Evolutionary conservation across 2,888 invertebrate genomes (phyloP), one percentile per base, ranked within the genome.

Genomic region (Graphium colonna): DNA sequence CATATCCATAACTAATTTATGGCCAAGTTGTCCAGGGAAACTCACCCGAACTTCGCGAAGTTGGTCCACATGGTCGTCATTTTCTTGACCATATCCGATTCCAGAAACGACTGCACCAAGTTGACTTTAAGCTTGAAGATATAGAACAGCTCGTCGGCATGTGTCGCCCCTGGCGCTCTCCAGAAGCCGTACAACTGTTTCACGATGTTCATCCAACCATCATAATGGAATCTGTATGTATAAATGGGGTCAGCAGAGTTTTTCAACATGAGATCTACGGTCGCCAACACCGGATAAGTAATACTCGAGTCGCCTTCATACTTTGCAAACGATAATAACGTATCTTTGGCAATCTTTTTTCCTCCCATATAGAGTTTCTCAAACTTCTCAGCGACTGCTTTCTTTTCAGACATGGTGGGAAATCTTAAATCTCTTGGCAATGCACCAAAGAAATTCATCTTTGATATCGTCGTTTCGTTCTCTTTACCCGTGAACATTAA

Each of bases 141-240:
- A 53, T 87, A 89, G 57, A 88, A 88, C 1, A 89, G 52, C n/a
- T 88, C 89, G 57, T 89, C 88, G 0, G 83, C 88, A 46, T 89
- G 89, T 0, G 84, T 79, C 0, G 88, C 86, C 1, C 88, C 88
- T 0, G 79, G 77, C n/a, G 70, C 62, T 1, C 58, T 61, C 9
- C 62, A 51, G 50, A 75, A 82, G 0, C 82, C 79, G 49, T 58
- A 79, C 5, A 65, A 47, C 3, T 69, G 31, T 61, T 88, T 88
- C 0, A 78, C 75, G 1, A 82, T 54, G 62, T 89, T 89, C 66
- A 87, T 63, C 72, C 75, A 77, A 0, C 88, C 88, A 52, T 77
- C 77, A 51, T 82, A 80, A 40, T 64, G 64, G 33, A 88, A 73
- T 56, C 79, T 82, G 52, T 89, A 89, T 0, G 66, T 64, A 47